A percentile compares a stretch with the other conserved stretches of the same genome.
These are phyloP conservation scores for Upupa epops DNA, from an alignment of 2,113 vertebrate genomes.

Conservation along the genomic window DNA sequence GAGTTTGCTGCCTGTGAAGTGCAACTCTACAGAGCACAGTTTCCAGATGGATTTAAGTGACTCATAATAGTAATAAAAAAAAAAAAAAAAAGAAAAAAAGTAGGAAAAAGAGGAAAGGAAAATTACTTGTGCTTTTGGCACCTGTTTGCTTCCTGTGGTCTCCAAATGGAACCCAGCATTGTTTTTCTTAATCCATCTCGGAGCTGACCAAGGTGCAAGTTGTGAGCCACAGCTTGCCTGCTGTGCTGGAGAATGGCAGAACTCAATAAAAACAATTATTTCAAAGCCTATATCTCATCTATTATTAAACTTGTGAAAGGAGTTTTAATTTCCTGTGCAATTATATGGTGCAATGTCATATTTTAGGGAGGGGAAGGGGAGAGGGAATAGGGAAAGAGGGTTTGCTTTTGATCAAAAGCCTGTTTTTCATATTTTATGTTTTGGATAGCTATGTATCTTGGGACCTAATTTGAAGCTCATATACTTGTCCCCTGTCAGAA, in stretches of 20 bases:
- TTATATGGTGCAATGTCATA: conserved; percentile 75
- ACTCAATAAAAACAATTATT: conserved; percentile 81
- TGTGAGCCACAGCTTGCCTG: conserved; percentile 61
- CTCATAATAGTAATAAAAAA: neutral
- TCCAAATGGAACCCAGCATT: conserved; percentile 31
- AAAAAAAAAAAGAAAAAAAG: neutral
- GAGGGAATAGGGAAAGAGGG: neutral
- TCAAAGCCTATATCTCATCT: conserved; percentile 75
- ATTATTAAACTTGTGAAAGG: conserved; percentile 81
- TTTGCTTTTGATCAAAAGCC: conserved; percentile 70
- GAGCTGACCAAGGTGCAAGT: conserved; percentile 58
- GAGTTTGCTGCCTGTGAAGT: neutral
- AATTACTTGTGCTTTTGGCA: conserved; percentile 33
- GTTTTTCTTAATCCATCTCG: conserved; percentile 61
- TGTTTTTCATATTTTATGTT: conserved; percentile 65
- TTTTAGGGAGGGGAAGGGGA: neutral
- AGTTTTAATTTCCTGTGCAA: conserved; percentile 83
- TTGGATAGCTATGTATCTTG: conserved; percentile 40
- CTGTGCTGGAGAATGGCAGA: conserved; percentile 62
- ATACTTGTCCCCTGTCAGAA: conserved; percentile 28
- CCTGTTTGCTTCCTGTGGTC: conserved; percentile 51
- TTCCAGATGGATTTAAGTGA: neutral
- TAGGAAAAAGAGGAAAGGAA: neutral
- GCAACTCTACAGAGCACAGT: neutral
- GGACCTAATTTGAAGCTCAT: conserved; percentile 55